Percentiles rank a stretch among this genome's conserved stretches.
Evolutionary conservation across 53 echinoderm and acorn worm genomes (phyloP).

Genomic region (Echinometra lucunter): DNA sequence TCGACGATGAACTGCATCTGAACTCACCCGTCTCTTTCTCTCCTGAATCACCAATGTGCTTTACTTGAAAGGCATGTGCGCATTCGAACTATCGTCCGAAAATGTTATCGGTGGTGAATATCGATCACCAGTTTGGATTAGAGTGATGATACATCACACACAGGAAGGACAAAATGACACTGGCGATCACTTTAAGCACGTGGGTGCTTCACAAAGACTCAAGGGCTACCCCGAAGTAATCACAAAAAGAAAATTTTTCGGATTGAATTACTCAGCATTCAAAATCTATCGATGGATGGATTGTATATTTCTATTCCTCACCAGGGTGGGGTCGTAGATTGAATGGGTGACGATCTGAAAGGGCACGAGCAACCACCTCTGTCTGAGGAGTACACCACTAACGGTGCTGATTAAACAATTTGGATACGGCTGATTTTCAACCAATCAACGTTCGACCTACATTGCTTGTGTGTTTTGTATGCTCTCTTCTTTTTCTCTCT

Average conservation of each 20-base stretch:
- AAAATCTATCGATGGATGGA: not conserved
- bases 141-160: conserved; percentile 49
- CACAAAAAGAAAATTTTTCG: conserved; percentile 2
- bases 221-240: conserved; percentile 16
- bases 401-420: conserved; percentile 70
- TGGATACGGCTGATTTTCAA: conserved; percentile 71
- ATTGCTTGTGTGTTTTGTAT: conserved; percentile 69
- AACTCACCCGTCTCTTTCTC: conserved; percentile 30
- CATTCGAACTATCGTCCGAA: conserved; percentile 15
- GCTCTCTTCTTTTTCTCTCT: conserved; percentile 35
- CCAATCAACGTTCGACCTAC: conserved; percentile 70
- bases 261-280: not conserved
- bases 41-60: not conserved
- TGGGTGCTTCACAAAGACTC: conserved; percentile 16
- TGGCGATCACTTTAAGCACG: conserved; percentile 28
- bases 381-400: conserved; percentile 43
- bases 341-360: conserved; percentile 6
- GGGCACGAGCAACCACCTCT: conserved; percentile 42
- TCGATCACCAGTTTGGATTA: conserved; percentile 30
- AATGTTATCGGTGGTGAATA: conserved; percentile 49
- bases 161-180: conserved; percentile 35
- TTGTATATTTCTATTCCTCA: not conserved
- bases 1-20: conserved; percentile 32
- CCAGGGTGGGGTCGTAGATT: not conserved
- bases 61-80: not conserved